phyloP scores from a whole-genome alignment of 2,797 vertebrate species.

The Mycteria americana region DNA sequence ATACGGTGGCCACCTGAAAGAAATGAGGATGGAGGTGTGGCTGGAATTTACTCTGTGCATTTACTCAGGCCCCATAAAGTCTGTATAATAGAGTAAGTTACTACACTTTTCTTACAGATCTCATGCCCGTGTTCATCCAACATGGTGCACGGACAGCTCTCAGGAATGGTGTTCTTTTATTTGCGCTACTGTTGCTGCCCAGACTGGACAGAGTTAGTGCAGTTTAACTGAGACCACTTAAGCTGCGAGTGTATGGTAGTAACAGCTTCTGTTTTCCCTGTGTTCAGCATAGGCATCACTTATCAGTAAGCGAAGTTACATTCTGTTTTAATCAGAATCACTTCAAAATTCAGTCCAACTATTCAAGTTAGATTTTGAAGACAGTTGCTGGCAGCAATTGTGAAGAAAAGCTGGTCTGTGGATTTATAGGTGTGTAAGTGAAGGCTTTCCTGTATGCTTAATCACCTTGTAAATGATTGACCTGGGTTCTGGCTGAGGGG shows the following conservation, averaged over 20 bases:
- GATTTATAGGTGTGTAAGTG: neutral
- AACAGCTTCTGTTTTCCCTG: neutral
- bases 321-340: neutral
- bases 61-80: neutral
- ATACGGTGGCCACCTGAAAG: neutral
- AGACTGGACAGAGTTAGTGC: neutral
- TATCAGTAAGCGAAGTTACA: neutral
- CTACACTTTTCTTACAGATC: neutral
- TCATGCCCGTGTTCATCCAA: rapidly evolving
- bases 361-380: neutral
- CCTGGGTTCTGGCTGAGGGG: neutral
- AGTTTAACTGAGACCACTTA: neutral
- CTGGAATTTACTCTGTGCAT: neutral
- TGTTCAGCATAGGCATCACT: neutral
- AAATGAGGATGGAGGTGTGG: neutral
- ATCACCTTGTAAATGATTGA: neutral
- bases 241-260: neutral
- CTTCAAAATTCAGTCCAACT: neutral
- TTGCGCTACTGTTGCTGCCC: neutral
- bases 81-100: neutral
- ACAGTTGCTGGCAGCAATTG: neutral
- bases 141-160: too few relatives aligned
- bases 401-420: neutral
- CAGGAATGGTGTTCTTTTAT: neutral
- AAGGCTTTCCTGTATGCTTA: neutral